These are phyloP conservation scores for Torymus tubicola DNA, from an alignment of 2,888 invertebrate species.

Conservation along the genomic window DNA sequence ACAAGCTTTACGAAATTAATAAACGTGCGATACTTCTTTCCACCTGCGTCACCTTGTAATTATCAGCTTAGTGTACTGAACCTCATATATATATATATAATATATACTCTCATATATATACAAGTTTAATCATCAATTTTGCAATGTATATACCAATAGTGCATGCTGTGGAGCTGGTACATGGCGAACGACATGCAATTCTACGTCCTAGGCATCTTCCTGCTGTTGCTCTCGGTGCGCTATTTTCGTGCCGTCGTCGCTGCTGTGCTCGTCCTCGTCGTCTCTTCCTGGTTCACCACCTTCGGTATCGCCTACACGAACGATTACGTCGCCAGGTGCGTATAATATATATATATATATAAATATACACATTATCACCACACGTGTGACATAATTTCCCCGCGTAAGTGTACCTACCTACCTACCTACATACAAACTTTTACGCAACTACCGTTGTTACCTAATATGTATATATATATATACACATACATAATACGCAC, in stretches of 20 bases:
- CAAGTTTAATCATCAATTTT: no score
- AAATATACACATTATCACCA: not conserved
- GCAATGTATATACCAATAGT: constrained; percentile 66
- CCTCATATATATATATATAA: no score
- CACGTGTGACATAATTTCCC: constrained; percentile 46
- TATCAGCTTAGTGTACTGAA: no score
- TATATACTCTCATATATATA: no score
- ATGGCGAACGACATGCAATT: constrained; percentile 77
- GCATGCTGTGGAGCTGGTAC: constrained; percentile 77
- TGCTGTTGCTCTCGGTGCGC: constrained; percentile 74
- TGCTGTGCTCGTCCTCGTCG: constrained; percentile 80
- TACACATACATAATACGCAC: no score
- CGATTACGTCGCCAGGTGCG: constrained; percentile 80
- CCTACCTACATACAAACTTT: constrained; percentile 7
- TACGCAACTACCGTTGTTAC: constrained; percentile 33
- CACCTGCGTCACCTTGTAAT: no score
- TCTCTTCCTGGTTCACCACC: constrained; percentile 86
- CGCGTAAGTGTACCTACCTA: not conserved
- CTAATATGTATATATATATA: not conserved
- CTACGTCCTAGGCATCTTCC: constrained; percentile 74
- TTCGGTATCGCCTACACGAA: constrained; percentile 86
- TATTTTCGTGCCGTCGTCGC: constrained; percentile 81
- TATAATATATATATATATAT: constrained; percentile 27
- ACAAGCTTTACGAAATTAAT: no score
- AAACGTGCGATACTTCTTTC: no score